phyloP scores from a whole-genome alignment of 2,888 invertebrate genomes.

The Argyra leucocephala region DNA sequence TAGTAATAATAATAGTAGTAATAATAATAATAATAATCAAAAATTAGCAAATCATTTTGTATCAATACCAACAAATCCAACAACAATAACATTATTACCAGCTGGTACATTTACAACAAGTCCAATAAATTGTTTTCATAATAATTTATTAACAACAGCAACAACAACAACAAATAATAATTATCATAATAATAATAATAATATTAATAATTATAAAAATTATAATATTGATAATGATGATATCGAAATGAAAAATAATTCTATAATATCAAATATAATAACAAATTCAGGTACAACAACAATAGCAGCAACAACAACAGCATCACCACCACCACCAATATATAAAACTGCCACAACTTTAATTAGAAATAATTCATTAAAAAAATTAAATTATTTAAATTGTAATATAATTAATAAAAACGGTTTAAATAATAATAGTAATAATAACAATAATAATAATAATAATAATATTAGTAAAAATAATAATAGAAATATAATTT shows the following conservation, averaged over 20 bases:
- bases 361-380: neutral
- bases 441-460: neutral
- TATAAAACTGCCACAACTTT: neutral
- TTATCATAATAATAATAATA: constrained; percentile 39
- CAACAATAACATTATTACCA: constrained; percentile 1
- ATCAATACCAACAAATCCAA: neutral
- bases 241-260: neutral
- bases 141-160: constrained; percentile 25
- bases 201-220: constrained; percentile 42
- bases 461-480: neutral
- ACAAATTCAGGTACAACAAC: constrained; percentile 15
- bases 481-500: neutral
- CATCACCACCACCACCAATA: constrained; percentile 18
- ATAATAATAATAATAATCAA: neutral
- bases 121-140: neutral
- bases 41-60: neutral
- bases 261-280: constrained; percentile 17
- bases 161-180: constrained; percentile 33
- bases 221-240: constrained; percentile 25
- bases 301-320: constrained; percentile 17
- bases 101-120: neutral
- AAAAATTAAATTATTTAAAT: neutral
- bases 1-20: neutral
- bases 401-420: too few relatives aligned
- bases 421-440: neutral